These are phyloP conservation scores for Eretmochelys imbricata DNA, from an alignment of 2,113 vertebrate species.

Conservation along the genomic window DNA sequence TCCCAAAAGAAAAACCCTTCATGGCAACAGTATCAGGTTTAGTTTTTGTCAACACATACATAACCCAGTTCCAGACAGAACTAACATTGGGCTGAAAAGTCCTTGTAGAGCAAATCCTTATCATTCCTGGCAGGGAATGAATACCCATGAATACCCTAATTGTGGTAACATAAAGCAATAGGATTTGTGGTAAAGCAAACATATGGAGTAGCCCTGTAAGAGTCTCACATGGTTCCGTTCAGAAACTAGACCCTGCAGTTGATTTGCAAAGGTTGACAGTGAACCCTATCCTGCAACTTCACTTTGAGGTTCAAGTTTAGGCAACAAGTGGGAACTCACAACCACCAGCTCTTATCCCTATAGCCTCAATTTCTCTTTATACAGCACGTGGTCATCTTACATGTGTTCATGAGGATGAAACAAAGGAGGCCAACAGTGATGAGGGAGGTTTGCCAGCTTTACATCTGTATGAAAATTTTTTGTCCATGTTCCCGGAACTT, in stretches of 20 bases:
- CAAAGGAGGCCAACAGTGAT: not conserved
- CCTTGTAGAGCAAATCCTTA: conserved; percentile 27
- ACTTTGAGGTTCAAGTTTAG: not conserved
- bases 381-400: not conserved
- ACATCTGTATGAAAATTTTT: not conserved
- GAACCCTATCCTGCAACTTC: not conserved
- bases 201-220: not conserved
- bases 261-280: not conserved
- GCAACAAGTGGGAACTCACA: accelerated
- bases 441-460: conserved; percentile 8
- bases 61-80: conserved; percentile 15
- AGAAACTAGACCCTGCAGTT: not conserved
- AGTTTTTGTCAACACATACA: conserved; percentile 3
- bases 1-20: conserved; percentile 15
- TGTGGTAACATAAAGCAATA: not conserved
- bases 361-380: not conserved
- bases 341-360: not conserved
- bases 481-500: not conserved
- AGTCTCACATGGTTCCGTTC: not conserved
- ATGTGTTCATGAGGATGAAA: not conserved
- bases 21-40: not conserved
- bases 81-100: conserved; percentile 23
- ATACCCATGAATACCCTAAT: not conserved
- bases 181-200: conserved; percentile 35
- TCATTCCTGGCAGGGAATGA: not conserved